Conservation (phyloP, 2,113 vertebrate species). For the Scartelaos histophorus region DNA sequence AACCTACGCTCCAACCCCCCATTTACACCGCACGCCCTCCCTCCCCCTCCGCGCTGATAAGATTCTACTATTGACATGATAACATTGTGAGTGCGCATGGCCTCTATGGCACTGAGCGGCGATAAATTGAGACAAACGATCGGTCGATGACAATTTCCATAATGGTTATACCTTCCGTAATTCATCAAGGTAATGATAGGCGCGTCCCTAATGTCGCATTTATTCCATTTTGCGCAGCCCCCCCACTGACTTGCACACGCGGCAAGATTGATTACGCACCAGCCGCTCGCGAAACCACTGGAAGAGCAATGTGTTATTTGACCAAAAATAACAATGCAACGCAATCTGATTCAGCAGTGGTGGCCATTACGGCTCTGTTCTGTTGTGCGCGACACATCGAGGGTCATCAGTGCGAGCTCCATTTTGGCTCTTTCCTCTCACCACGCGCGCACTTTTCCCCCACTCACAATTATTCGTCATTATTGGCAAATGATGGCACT, state of each 20-base stretch:
- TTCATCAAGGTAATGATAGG: conserved; percentile 89
- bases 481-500: conserved; percentile 46
- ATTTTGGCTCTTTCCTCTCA: conserved; percentile 30
- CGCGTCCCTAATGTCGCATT: conserved; percentile 85
- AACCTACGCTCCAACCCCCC: conserved; percentile 28
- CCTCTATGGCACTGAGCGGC: conserved; percentile 66
- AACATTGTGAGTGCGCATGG: conserved; percentile 72
- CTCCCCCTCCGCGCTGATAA: conserved; percentile 62
- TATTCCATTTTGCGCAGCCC: conserved; percentile 77
- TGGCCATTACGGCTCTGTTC: conserved; percentile 66
- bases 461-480: conserved; percentile 66
- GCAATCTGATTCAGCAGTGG: conserved; percentile 71
- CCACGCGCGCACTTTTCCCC: conserved; percentile 53
- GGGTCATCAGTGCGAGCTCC: conserved; percentile 54
- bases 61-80: conserved; percentile 70
- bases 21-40: conserved; percentile 52
- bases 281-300: conserved; percentile 62
- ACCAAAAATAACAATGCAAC: conserved; percentile 77
- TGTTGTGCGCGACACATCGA: conserved; percentile 37
- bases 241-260: conserved; percentile 28
- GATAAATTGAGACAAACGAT: conserved; percentile 88
- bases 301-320: conserved; percentile 77
- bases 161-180: conserved; percentile 85
- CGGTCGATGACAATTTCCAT: conserved; percentile 87
- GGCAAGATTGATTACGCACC: conserved; percentile 82